Conservation (phyloP, 1,140 invertebrate species). For the Epicauta chinensis region DNA sequence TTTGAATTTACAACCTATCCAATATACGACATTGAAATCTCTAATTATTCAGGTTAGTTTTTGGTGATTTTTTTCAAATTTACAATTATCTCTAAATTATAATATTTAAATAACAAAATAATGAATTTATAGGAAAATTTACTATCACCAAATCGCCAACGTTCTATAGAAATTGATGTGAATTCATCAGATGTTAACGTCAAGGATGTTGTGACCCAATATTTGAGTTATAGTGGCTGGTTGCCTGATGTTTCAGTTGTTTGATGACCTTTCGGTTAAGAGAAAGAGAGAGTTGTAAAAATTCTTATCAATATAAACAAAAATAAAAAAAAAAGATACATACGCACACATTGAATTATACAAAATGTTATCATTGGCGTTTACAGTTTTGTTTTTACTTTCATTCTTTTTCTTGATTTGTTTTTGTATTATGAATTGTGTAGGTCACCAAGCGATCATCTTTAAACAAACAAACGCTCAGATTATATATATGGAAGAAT, state of each 20-base stretch:
- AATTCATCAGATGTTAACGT: slow-evolving; percentile 23
- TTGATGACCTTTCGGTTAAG: slow-evolving; percentile 3
- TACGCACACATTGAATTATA: too few species aligned
- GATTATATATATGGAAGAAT: too few species aligned
- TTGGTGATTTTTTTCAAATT: not conserved
- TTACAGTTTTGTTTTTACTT: too few species aligned
- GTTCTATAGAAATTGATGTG: slow-evolving; percentile 15
- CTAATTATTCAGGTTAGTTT: slow-evolving; percentile 43
- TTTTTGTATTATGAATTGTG: too few species aligned
- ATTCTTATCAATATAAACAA: too few species aligned
- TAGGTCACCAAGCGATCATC: too few species aligned
- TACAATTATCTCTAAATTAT: slow-evolving; percentile 1
- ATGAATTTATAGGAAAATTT: slow-evolving; percentile 34
- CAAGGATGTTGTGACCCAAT: slow-evolving; percentile 34
- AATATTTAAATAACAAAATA: slow-evolving; percentile 1
- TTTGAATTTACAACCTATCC: slow-evolving; percentile 49
- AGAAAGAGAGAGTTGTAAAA: too few species aligned
- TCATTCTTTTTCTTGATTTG: too few species aligned
- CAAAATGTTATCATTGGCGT: too few species aligned
- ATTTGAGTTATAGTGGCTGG: slow-evolving; percentile 34
- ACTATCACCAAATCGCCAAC: slow-evolving; percentile 22
- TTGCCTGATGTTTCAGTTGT: slow-evolving; percentile 29
- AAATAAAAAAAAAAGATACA: too few species aligned
- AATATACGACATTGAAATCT: slow-evolving; percentile 53
- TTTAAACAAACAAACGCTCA: too few species aligned